Evolutionary conservation across 2,113 vertebrate genomes (phyloP).

Genomic region (Hypocryptadius cinnamomeus): DNA sequence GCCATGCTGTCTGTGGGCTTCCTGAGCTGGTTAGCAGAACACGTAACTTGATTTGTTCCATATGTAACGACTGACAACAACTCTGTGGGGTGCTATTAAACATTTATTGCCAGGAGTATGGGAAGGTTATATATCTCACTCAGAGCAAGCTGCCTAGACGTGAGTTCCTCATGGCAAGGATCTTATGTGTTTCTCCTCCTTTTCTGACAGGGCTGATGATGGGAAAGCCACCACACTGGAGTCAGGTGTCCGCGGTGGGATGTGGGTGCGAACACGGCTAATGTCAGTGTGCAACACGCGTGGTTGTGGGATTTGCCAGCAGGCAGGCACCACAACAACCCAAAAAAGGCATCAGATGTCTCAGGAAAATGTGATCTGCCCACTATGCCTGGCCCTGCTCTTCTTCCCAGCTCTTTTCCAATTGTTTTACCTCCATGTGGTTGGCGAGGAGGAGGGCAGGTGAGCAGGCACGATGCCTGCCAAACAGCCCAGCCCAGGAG

Average conservation of each 20-base stretch:
- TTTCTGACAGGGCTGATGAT: not conserved
- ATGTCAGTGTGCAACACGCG: accelerated
- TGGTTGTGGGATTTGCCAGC: not conserved
- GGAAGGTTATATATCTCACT: conserved; percentile 22
- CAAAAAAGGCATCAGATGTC: not conserved
- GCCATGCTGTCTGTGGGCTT: conserved; percentile 14
- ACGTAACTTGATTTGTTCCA: conserved; percentile 52
- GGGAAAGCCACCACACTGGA: not conserved
- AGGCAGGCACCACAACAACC: not conserved
- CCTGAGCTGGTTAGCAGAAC: conserved; percentile 30
- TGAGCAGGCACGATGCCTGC: not conserved
- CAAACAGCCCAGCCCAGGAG: not conserved
- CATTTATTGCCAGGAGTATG: conserved; percentile 8
- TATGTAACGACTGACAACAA: conserved; percentile 27
- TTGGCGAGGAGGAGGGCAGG: accelerated
- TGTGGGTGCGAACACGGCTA: not conserved
- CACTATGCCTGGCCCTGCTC: not conserved
- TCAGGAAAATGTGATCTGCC: not conserved
- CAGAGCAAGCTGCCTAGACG: not conserved
- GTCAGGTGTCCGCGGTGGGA: not conserved
- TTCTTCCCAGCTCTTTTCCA: not conserved
- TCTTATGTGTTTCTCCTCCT: not conserved
- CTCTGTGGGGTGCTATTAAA: conserved; percentile 50
- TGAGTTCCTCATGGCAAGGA: not conserved
- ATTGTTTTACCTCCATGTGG: accelerated